These are phyloP conservation scores for Babylonia areolata DNA, from an alignment of 1,140 invertebrate species.

Conservation along the genomic window DNA sequence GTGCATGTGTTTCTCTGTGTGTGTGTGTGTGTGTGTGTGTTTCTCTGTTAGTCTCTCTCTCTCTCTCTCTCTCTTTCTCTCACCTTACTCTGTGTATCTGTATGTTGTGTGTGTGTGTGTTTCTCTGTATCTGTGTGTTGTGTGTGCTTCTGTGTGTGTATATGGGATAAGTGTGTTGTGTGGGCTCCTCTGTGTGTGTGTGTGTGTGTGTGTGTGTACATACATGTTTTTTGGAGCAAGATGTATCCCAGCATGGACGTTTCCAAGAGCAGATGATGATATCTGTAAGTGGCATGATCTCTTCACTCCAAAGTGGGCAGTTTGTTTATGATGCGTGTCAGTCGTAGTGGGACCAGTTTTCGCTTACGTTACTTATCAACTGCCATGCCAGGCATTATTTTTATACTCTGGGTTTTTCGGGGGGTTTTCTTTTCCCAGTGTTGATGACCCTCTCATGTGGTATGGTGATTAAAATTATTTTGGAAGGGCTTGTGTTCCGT, in stretches of 20 bases:
- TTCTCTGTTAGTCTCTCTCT: not conserved
- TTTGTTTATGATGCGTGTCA: not conserved
- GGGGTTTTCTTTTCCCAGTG: not conserved
- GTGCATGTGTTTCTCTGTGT: not conserved
- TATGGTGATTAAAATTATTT: not conserved
- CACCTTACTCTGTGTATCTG: not conserved
- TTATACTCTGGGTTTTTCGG: not conserved
- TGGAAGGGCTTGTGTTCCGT: not conserved
- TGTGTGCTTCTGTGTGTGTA: not conserved
- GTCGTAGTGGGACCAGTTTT: not conserved
- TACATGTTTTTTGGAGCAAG: too few relatives aligned
- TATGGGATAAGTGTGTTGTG: not conserved
- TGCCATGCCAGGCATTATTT: too few relatives aligned
- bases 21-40: not conserved
- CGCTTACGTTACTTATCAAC: too few relatives aligned
- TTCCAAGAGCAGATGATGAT: too few relatives aligned
- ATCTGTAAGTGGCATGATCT: not conserved
- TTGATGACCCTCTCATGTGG: not conserved
- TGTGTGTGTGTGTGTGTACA: too few relatives aligned
- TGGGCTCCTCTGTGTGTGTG: not conserved
- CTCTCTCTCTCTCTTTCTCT: not conserved
- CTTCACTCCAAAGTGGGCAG: not conserved
- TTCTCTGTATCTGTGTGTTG: not conserved
- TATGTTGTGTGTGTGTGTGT: not conserved
- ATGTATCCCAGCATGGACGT: too few relatives aligned